A percentile compares a stretch with the other conserved stretches of the same genome.
Evolutionary conservation across 2,888 invertebrate genomes (phyloP).

Genomic region (Dendrolimus houi): DNA sequence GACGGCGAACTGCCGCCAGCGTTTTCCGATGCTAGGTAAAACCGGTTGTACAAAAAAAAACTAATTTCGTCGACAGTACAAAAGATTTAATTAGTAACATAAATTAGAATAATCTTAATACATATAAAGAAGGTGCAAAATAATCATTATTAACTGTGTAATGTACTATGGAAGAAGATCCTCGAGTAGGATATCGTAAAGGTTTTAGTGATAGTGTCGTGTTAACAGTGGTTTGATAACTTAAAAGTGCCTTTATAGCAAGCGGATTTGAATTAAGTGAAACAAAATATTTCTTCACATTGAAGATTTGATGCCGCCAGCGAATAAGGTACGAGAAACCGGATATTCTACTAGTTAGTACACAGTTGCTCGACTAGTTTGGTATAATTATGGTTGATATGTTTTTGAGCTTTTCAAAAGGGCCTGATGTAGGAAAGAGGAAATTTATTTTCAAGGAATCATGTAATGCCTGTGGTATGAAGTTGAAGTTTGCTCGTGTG

Average conservation of each 20-base stretch:
- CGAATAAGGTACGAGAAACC: conserved; percentile 69
- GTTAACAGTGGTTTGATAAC: conserved; percentile 45
- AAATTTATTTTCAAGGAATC: not conserved
- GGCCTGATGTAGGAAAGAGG: not conserved
- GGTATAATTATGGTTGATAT: conserved; percentile 36
- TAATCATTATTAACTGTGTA: conserved; percentile 45
- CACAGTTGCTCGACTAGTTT: conserved; percentile 58
- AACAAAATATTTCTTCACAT: conserved; percentile 31
- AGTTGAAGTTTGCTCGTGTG: conserved; percentile 30
- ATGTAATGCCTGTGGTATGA: not conserved
- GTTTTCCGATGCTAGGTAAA: conserved; percentile 33
- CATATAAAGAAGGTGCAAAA: conserved; percentile 11
- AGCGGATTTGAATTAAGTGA: conserved; percentile 39
- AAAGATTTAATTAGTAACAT: conserved; percentile 12
- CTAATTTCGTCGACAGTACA: conserved; percentile 15
- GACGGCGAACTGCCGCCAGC: conserved; percentile 58
- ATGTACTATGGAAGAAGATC: conserved; percentile 8
- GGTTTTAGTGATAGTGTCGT: conserved; percentile 52
- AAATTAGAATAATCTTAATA: conserved; percentile 6
- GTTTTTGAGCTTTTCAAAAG: not conserved
- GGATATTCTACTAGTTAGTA: conserved; percentile 56
- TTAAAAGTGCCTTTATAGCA: conserved; percentile 35
- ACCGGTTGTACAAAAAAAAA: conserved; percentile 10
- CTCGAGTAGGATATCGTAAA: conserved; percentile 22
- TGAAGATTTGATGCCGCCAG: conserved; percentile 61